Percentiles rank a stretch among this genome's conserved stretches.
Evolutionary conservation across 2,797 vertebrate species (phyloP).

Genomic region (Rhabdomys pumilio): DNA sequence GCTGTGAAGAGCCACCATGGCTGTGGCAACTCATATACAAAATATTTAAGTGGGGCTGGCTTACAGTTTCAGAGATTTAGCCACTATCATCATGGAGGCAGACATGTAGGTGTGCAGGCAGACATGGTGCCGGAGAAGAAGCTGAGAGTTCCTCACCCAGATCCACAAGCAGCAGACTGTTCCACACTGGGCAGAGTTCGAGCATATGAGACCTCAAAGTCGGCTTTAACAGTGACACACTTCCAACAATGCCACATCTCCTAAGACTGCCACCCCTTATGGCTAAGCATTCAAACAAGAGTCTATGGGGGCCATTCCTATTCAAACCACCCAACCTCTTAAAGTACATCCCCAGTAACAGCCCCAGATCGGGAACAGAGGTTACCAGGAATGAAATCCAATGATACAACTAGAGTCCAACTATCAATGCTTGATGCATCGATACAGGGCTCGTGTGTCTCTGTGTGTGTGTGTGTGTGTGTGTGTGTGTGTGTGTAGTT

Average conservation of each 20-base stretch:
- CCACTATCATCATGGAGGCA: neutral
- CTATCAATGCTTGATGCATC: constrained; percentile 31
- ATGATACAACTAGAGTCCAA: neutral
- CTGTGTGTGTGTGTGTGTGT: no score
- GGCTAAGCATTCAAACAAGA: neutral
- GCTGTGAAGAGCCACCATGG: neutral
- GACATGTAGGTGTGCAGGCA: neutral
- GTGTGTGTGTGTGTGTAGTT: neutral
- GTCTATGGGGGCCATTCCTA: neutral
- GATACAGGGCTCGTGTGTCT: neutral
- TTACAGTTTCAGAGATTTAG: neutral
- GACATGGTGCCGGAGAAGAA: neutral
- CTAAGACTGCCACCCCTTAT: neutral
- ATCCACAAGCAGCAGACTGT: neutral
- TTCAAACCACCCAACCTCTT: neutral
- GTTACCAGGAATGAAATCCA: neutral
- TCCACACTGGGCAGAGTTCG: neutral
- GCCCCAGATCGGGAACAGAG: neutral
- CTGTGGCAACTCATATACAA: neutral
- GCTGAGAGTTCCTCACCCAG: neutral
- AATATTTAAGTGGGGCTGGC: neutral
- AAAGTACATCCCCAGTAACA: neutral
- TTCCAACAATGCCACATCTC: neutral
- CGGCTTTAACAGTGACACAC: neutral
- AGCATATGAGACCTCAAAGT: neutral